Evolutionary conservation across 2,888 invertebrate genomes (phyloP).

Genomic region (Oeneis ivallda): DNA sequence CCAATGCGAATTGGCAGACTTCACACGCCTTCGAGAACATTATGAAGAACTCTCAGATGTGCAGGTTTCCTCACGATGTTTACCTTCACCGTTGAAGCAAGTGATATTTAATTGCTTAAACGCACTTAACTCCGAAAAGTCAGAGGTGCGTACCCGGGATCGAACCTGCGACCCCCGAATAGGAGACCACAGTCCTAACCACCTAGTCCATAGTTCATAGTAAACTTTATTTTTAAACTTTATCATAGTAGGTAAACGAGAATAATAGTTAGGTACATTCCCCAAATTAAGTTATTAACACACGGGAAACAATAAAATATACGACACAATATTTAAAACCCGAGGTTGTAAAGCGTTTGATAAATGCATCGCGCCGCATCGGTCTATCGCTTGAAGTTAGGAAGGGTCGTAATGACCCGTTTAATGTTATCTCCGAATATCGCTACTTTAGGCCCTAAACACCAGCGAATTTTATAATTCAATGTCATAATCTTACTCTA

Average conservation of each 20-base stretch:
- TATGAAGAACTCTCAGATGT: too few species aligned
- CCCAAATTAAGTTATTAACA: conserved; percentile 62
- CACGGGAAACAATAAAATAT: conserved; percentile 68
- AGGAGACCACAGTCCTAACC: too few species aligned
- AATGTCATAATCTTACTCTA: conserved; percentile 75
- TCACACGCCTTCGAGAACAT: too few species aligned
- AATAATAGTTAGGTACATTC: conserved; percentile 13
- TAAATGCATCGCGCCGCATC: conserved; percentile 66
- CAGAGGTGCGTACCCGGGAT: too few species aligned
- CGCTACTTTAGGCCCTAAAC: conserved; percentile 64
- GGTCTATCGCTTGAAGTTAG: conserved; percentile 58
- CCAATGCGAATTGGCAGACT: too few species aligned
- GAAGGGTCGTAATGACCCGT: conserved; percentile 73
- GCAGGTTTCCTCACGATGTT: too few species aligned
- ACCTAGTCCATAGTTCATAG: too few species aligned
- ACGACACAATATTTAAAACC: conserved; percentile 57
- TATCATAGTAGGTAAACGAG: background rate
- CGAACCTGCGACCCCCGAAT: too few species aligned
- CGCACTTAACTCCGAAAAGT: too few species aligned
- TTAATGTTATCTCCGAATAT: conserved; percentile 71
- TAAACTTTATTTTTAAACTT: too few species aligned
- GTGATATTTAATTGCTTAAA: too few species aligned
- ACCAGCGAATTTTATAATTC: conserved; percentile 74
- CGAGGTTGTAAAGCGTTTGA: conserved; percentile 58
- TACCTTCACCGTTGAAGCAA: too few species aligned